Base-by-base conservation (phyloP, 1,140 invertebrate species). In the Penaeus japonicus region DNA sequence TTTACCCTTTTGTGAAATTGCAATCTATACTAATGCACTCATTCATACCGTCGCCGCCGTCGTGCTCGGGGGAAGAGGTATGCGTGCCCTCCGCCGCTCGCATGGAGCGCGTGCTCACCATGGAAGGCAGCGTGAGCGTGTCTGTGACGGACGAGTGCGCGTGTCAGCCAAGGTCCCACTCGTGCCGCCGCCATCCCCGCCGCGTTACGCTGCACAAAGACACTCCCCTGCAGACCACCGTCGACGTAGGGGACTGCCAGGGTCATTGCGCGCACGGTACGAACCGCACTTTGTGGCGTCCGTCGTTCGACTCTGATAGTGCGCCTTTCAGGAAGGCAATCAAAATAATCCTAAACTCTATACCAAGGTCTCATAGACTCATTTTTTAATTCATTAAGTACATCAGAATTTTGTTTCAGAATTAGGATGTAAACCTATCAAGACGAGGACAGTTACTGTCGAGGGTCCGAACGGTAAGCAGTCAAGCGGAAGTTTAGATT, bases 391-490 rank as follows among this genome's bases (percentile, higher is more conserved):
- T 84, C 77, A 53, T 24, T 30, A 85, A 39, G 7, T 75, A 54
- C 62, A 70, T 57, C 35, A 53, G 30, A 39, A 10, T 32, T 87
- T 54, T 81, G 4, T 89, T 85, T 20, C 89, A 89, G 89, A 85
- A 75, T 57, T 84, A 35, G 84, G 87, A 1, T 94, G 93, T 80
- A 92, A 92, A 82, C 92, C 93, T 4, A 87, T 92, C 12, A 92
- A 92, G 86, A 94, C 94, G 91, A 92, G 91, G 35, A 93, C 93
- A 4, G 89, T 93, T 24, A 93, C 93, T 85, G 91, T 94, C 39
- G 92, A 92, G 62, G 93, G 94, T 73, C 94, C 94, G 35, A 94
- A 94, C 88, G 94, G 94, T 93, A 90, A 89, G 70, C 54, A 84
- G 87, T 73, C 22, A 27, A 7, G n/a, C n/a, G 5, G 2, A n/a